Conservation (phyloP, 2,113 vertebrate genomes). For the Calyptommatus sinebrachiatus region DNA sequence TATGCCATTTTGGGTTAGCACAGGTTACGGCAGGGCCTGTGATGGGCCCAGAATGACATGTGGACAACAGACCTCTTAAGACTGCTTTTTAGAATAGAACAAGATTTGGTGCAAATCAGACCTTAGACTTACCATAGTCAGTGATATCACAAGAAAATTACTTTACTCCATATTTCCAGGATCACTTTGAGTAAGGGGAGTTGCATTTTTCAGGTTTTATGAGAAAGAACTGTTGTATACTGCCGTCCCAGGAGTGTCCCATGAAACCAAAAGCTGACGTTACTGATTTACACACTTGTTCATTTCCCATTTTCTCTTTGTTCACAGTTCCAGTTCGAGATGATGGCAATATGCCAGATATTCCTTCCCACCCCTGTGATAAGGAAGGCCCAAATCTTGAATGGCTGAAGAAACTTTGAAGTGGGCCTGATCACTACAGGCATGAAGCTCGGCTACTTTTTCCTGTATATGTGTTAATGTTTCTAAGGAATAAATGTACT, state of each 20-base stretch:
- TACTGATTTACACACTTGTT: not conserved
- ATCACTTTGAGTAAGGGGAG: no score
- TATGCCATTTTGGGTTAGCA: no score
- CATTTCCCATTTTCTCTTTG: not conserved
- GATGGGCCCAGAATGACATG: no score
- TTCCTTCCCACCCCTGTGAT: constrained; percentile 81
- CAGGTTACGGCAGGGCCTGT: no score
- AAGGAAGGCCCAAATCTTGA: constrained; percentile 76
- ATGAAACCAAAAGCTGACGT: not conserved
- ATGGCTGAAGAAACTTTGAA: constrained; percentile 83
- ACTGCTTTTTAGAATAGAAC: no score
- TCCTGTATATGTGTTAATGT: not conserved
- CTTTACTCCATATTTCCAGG: no score
- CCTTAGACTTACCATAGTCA: no score
- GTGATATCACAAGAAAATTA: no score
- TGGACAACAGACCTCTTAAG: no score
- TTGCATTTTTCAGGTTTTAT: no score
- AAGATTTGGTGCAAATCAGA: no score
- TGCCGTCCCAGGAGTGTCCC: not conserved
- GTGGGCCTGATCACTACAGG: not conserved
- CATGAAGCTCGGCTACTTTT: not conserved
- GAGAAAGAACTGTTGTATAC: no score
- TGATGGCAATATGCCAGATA: constrained; percentile 82
- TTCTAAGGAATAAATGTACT: constrained; percentile 8
- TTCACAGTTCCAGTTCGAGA: constrained; percentile 83